Percentiles rank a stretch among this genome's conserved stretches.
phyloP scores from a whole-genome alignment of 2,888 invertebrate genomes.

The Ennomos erosarius region DNA sequence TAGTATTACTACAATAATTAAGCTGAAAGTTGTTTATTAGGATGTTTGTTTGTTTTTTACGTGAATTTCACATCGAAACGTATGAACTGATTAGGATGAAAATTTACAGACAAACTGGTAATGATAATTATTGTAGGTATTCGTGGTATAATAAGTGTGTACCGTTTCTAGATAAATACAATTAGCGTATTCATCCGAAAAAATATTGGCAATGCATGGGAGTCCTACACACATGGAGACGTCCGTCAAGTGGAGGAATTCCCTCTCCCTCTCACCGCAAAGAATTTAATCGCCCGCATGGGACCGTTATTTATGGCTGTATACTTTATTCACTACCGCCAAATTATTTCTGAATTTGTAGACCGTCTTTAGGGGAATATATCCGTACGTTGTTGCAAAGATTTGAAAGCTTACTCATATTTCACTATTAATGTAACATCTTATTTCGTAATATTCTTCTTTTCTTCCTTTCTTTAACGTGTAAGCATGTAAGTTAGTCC shows the following conservation, averaged over 20 bases:
- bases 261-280: slow-evolving; percentile 52
- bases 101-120: too few species aligned
- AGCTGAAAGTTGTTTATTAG: too few species aligned
- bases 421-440: background rate
- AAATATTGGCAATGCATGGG: slow-evolving; percentile 1
- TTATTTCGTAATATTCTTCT: background rate
- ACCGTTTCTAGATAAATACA: background rate
- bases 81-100: too few species aligned
- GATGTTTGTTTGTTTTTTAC: too few species aligned
- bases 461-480: too few species aligned
- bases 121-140: too few species aligned
- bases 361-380: slow-evolving; percentile 14
- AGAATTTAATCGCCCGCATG: slow-evolving; percentile 70
- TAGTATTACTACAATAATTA: too few species aligned
- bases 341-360: slow-evolving; percentile 30
- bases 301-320: slow-evolving; percentile 62
- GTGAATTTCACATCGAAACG: too few species aligned
- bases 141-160: too few species aligned
- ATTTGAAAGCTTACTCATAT: slow-evolving; percentile 1
- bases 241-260: slow-evolving; percentile 66
- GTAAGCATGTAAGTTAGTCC: too few species aligned
- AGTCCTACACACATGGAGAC: slow-evolving; percentile 55
- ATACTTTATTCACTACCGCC: slow-evolving; percentile 50
- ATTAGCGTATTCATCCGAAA: slow-evolving; percentile 1
- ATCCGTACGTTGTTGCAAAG: slow-evolving; percentile 10